These are phyloP conservation scores for Anguilla marmorata DNA, from an alignment of 2,797 vertebrate species.

Conservation along the genomic window DNA sequence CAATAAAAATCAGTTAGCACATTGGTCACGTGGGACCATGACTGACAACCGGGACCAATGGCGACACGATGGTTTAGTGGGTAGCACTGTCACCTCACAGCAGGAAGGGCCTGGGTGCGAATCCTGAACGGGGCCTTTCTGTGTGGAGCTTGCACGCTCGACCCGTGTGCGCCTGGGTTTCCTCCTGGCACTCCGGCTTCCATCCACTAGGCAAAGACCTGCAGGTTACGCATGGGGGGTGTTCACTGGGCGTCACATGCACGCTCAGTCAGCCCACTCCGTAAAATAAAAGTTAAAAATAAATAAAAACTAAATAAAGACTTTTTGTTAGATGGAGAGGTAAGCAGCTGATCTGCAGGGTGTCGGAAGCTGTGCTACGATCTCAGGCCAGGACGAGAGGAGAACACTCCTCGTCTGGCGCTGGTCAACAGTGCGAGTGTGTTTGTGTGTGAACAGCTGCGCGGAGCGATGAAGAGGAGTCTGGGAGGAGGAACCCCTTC, in stretches of 20 bases:
- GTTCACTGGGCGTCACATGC: no score
- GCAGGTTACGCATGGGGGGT: no score
- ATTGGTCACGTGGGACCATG: background rate
- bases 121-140: no score
- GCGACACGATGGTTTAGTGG: no score
- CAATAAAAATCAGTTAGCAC: background rate
- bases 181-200: no score
- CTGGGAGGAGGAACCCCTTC: constrained; percentile 77
- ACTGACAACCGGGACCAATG: background rate
- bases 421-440: background rate
- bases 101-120: no score
- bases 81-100: no score
- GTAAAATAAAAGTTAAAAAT: no score
- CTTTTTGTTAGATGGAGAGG: background rate
- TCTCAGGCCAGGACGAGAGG: background rate
- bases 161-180: no score
- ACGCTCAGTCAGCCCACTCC: no score
- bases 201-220: no score
- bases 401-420: background rate
- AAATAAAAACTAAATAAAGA: background rate
- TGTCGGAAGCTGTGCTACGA: background rate
- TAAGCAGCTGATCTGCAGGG: background rate
- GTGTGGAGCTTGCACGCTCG: no score
- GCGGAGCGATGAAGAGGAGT: constrained; percentile 20
- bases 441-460: background rate